A percentile compares a stretch with the other conserved stretches of the same genome.
Conservation (phyloP, 2,888 invertebrate genomes). For the Lycia hirtaria region DNA sequence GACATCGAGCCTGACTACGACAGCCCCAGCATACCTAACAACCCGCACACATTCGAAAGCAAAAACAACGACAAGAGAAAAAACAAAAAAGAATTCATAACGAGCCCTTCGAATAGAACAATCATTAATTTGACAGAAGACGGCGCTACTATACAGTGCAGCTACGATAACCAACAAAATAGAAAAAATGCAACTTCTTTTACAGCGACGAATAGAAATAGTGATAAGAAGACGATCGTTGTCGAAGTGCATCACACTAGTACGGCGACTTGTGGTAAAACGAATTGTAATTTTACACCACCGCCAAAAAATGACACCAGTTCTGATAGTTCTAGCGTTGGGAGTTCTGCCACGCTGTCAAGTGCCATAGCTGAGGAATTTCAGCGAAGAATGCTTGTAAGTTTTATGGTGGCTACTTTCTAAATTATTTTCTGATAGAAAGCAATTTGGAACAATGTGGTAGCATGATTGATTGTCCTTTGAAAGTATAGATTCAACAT, state of each 20-base stretch:
- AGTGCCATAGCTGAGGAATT: slow-evolving; percentile 83
- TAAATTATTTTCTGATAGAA: not conserved
- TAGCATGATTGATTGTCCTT: not conserved
- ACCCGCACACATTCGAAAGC: slow-evolving; percentile 75
- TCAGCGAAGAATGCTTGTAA: slow-evolving; percentile 73
- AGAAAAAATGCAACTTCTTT: slow-evolving; percentile 64
- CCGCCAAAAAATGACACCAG: slow-evolving; percentile 58
- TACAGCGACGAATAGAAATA: slow-evolving; percentile 66
- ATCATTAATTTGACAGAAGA: slow-evolving; percentile 90
- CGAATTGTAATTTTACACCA: slow-evolving; percentile 64
- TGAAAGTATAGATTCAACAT: not conserved
- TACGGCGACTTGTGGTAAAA: slow-evolving; percentile 63
- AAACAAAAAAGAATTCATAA: slow-evolving; percentile 65
- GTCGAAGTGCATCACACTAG: slow-evolving; percentile 89
- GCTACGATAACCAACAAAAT: slow-evolving; percentile 74
- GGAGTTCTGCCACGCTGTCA: slow-evolving; percentile 74
- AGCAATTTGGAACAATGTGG: not conserved
- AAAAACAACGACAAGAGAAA: slow-evolving; percentile 62
- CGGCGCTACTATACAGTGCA: slow-evolving; percentile 89
- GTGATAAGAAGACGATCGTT: slow-evolving; percentile 87
- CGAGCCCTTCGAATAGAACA: slow-evolving; percentile 87
- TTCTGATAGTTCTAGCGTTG: slow-evolving; percentile 67
- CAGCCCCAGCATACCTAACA: slow-evolving; percentile 79
- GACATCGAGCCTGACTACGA: slow-evolving; percentile 82
- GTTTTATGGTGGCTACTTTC: slow-evolving; percentile 29